Conservation (phyloP, 92 coral and sea anemone genomes). For the Actinostola sp. region DNA sequence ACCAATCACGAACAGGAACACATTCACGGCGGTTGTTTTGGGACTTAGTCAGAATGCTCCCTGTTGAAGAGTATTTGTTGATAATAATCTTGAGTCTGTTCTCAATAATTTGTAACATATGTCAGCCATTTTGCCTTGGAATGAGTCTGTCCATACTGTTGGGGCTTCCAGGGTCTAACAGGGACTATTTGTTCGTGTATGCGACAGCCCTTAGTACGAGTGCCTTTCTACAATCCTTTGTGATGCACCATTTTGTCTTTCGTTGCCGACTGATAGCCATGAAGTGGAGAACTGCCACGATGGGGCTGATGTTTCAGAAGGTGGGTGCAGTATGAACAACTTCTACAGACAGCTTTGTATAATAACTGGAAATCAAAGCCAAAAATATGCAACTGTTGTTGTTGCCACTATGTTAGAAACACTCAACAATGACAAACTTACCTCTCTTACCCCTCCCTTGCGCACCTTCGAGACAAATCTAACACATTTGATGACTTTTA, state of each 20-base stretch:
- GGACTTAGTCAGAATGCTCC: conserved; percentile 38
- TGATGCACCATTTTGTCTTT: conserved; percentile 55
- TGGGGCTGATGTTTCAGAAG: conserved; percentile 61
- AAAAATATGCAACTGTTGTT: too few species aligned
- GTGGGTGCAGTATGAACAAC: too few species aligned
- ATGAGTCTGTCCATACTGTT: conserved; percentile 31
- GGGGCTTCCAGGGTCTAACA: conserved; percentile 28
- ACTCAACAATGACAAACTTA: too few species aligned
- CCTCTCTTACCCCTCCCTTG: too few species aligned
- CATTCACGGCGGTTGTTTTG: conserved; percentile 35
- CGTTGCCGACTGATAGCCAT: conserved; percentile 52
- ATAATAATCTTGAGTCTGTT: conserved; percentile 19
- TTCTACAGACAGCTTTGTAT: too few species aligned
- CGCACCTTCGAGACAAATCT: too few species aligned
- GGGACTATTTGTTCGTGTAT: conserved; percentile 45
- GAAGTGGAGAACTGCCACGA: conserved; percentile 65
- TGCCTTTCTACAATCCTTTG: conserved; percentile 27
- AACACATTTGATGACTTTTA: neutral
- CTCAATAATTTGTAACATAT: conserved; percentile 44
- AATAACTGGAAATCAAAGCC: too few species aligned
- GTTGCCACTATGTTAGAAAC: too few species aligned
- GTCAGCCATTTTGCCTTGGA: conserved; percentile 55
- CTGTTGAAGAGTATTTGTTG: conserved; percentile 31
- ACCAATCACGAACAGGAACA: neutral
- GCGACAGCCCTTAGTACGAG: conserved; percentile 50